These are phyloP conservation scores for Trinorchestia longiramus DNA, from an alignment of 1,140 invertebrate species.

Conservation along the genomic window DNA sequence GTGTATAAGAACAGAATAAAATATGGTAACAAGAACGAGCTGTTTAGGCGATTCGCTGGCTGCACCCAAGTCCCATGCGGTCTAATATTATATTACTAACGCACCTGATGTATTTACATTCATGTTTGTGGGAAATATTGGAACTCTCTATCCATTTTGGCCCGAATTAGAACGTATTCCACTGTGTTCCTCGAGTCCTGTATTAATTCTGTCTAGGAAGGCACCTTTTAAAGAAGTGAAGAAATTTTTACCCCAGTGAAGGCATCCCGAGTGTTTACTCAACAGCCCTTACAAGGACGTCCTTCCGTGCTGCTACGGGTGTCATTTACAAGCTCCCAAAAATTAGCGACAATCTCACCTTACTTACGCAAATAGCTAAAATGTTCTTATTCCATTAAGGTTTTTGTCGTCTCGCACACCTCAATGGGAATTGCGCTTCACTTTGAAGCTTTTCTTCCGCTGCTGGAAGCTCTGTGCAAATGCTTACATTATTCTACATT, in stretches of 20 bases:
- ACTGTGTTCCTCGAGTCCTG: background rate
- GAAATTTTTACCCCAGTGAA: background rate
- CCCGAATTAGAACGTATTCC: background rate
- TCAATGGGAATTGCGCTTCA: constrained; percentile 15
- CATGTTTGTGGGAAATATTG: background rate
- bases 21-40: too few relatives aligned
- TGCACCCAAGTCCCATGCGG: too few relatives aligned
- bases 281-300: background rate
- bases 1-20: too few relatives aligned
- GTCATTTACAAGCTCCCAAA: constrained; percentile 22
- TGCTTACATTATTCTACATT: background rate
- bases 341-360: constrained; percentile 52
- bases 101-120: background rate
- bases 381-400: constrained; percentile 52
- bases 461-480: background rate
- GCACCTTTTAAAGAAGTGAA: too few relatives aligned
- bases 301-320: background rate
- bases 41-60: too few relatives aligned
- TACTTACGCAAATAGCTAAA: constrained; percentile 44
- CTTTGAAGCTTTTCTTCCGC: background rate
- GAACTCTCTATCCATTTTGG: background rate
- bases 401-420: background rate
- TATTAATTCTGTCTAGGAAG: background rate
- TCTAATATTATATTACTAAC: background rate
- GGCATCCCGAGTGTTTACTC: background rate